These are phyloP conservation scores for Sarcophaga rosellei DNA, from an alignment of 2,888 invertebrate species.

Conservation along the genomic window DNA sequence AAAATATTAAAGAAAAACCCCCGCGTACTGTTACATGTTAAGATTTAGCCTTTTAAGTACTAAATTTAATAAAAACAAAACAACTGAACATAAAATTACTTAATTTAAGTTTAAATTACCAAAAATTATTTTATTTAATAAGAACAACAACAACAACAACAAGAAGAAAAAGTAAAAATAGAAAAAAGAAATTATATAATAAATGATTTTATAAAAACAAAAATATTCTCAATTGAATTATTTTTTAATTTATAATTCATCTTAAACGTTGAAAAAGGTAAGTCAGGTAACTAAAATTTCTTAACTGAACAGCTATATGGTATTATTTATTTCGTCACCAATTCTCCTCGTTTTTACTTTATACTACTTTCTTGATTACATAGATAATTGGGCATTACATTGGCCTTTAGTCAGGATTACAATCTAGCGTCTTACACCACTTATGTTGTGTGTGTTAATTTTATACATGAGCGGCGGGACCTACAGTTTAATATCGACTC, in stretches of 20 bases:
- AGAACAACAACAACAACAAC: neutral
- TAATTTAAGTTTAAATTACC: slow-evolving; percentile 39
- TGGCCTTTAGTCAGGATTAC: no score
- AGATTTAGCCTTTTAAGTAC: slow-evolving; percentile 59
- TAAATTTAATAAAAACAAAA: slow-evolving; percentile 24
- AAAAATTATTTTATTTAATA: slow-evolving; percentile 8
- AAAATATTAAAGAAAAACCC: slow-evolving; percentile 47
- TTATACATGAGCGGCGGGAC: no score
- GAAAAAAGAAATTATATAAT: slow-evolving; percentile 21
- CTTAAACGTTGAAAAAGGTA: neutral
- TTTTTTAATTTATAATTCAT: neutral
- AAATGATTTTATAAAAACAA: slow-evolving; percentile 55
- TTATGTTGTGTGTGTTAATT: no score
- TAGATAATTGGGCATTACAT: no score
- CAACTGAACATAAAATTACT: slow-evolving; percentile 10
- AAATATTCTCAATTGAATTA: neutral
- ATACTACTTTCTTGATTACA: no score
- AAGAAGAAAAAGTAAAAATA: neutral
- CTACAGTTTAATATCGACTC: no score
- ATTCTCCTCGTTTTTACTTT: no score
- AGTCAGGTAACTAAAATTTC: neutral
- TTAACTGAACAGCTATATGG: no score
- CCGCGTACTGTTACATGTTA: slow-evolving; percentile 66
- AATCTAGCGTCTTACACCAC: no score
- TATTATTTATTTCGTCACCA: no score